These are phyloP conservation scores for Pavo muticus DNA, from an alignment of 2,113 vertebrate genomes.

Conservation along the genomic window DNA sequence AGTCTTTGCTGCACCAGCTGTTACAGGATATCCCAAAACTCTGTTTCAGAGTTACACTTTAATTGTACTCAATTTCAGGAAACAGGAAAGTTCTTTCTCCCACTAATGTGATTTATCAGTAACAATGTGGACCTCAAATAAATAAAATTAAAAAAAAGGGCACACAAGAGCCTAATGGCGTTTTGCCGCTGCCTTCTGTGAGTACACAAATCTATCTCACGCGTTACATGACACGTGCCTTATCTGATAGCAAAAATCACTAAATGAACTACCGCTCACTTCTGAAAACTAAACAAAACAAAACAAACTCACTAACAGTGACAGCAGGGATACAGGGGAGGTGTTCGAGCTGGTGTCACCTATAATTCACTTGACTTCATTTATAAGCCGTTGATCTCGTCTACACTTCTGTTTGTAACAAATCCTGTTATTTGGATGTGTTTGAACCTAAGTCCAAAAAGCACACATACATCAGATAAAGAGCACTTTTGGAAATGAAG, in stretches of 20 bases:
- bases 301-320: background rate
- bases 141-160: too few relatives aligned
- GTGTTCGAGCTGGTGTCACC: background rate
- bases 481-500: background rate
- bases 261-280: background rate
- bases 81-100: background rate
- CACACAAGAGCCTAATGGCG: background rate
- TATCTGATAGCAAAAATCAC: background rate
- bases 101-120: too few relatives aligned
- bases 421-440: background rate
- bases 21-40: background rate
- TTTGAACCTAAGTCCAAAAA: background rate
- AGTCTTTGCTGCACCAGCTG: background rate
- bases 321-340: background rate
- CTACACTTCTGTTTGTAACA: background rate
- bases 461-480: accelerated
- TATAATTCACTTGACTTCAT: background rate
- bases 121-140: too few relatives aligned
- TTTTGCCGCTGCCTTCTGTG: background rate
- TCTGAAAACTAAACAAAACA: background rate
- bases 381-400: background rate
- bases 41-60: background rate
- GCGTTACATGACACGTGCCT: background rate
- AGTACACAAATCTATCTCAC: background rate
- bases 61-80: background rate